Evolutionary conservation across 30 jellyfish, hydroid and myxozoan genomes (phyloP), one percentile per base, ranked within the genome.

Genomic region (Turritopsis rubra): DNA sequence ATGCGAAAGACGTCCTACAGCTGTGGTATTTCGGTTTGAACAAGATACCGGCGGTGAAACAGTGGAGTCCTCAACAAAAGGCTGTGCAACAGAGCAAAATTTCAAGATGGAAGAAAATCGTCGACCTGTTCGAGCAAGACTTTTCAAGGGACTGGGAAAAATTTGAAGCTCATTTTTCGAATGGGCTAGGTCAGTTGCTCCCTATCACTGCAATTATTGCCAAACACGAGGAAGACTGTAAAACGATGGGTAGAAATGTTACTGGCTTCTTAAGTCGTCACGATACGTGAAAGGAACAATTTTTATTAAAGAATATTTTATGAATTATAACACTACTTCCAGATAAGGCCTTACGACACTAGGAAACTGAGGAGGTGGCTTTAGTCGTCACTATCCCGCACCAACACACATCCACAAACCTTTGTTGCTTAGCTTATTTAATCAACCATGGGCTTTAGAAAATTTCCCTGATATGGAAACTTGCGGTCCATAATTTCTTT

Each of bases 131-230:
- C 52, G 94, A 91, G 72, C 89, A 60, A 7, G 96, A 91, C 52
- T 91, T 90, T 75, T 27, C 54, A 17, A 87, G 95, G 23, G 81
- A 84, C 82, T 75, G 92, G 89, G 92, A 87, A 22, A 27, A 16
- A 21, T 91, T 91, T 84, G 95, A 87, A 77, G 53, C 52, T 66
- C 86, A 88, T 60, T 87, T 81, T 75, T 91, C 96, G 24, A 87
- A 81, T 76, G 84, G 83, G 53, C 25, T 83, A 3, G 96, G 96
- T 18, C 95, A 87, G 23, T 66, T 91, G 79, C 53, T 91, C 54
- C 96, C 98, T 16, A 87, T 91, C 65, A 90, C 98, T 1, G 95
- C 98, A 26, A 91, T 91, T n/a, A 91, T 91, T 8, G 83, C 97
- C 0, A 91, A 83, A 72, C 86, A 84, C 70, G 97, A 91, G 70